Percentiles rank a stretch among this genome's conserved stretches.
Conservation (phyloP, 2,888 invertebrate species). For the Cantharis rufa region DNA sequence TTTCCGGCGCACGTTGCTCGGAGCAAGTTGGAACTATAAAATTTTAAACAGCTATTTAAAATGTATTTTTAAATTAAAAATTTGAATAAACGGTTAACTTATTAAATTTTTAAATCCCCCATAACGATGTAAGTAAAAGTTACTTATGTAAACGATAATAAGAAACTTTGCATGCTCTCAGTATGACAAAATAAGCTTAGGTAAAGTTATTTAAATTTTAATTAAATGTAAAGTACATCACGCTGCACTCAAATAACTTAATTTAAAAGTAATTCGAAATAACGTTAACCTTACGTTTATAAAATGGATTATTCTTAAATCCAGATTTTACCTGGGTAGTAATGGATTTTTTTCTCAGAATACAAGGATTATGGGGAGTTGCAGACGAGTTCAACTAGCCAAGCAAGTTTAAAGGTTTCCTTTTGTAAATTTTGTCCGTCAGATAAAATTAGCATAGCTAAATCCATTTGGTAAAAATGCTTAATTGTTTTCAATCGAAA, state of each 20-base stretch:
- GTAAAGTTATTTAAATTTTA: background rate
- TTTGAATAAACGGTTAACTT: background rate
- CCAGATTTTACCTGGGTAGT: background rate
- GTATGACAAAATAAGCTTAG: background rate
- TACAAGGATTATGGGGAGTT: background rate
- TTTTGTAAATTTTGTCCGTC: background rate
- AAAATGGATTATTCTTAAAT: background rate
- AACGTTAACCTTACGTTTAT: background rate
- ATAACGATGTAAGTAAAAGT: background rate
- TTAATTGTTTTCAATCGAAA: background rate
- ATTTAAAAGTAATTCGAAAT: background rate
- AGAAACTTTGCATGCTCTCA: background rate
- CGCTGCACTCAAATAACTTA: conserved; percentile 6
- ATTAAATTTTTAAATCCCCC: background rate
- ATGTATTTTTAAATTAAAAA: background rate
- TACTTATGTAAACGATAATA: background rate
- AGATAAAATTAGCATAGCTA: background rate
- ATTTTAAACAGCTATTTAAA: too few species aligned
- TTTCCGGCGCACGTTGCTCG: background rate
- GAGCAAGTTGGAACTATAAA: too few species aligned
- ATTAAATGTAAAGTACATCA: conserved; percentile 4
- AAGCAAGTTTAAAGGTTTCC: background rate
- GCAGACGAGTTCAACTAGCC: background rate
- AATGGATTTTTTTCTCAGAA: background rate
- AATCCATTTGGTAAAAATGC: background rate